Base-by-base conservation (phyloP, 2,888 invertebrate genomes). In the Teleogryllus oceanicus region DNA sequence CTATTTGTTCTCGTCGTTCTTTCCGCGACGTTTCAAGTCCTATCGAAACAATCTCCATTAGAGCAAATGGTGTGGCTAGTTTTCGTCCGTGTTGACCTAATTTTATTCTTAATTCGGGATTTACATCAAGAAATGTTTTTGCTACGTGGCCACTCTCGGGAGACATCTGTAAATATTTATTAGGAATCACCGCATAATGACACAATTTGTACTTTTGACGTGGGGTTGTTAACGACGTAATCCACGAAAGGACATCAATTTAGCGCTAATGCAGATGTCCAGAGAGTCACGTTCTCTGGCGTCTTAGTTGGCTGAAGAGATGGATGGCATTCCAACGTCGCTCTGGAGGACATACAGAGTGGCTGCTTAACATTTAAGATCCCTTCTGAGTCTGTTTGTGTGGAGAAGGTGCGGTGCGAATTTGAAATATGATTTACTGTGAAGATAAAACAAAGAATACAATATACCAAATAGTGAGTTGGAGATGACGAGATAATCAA, bases 21-120 rank as follows among this genome's bases (percentile, higher is more conserved):
- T 62, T 62, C n/a, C 13, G 12, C 62, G 16, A n/a, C 62, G 13
- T 62, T 11, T 62, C n/a, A 8, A 13, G n/a, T 62, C n/a, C 62
- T 62, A 62, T 62, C 62, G n/a, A 62, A 62, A 62, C n/a, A 62
- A 62, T 62, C 62, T 62, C 62, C 62, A 13, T n/a, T 62, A 62
- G 62, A 18, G 13, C 16, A 62, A 62, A n/a, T n/a, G 62, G 62
- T 0, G n/a, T 62, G 62, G n/a, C 62, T 62, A 18, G 62, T 62
- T 62, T 62, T 13, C 13, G 16, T 62, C n/a, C 62, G 62, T 62
- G 62, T 13, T n/a, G 62, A 62, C 62, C 62, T n/a, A 62, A 62
- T 62, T 62, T 13, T 62, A 62, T 62, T 18, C n/a, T 8, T 62
- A 62, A n/a, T 62, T 62, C n/a, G 3, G 62, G 62, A 62, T 62